Evolutionary conservation across 2,113 vertebrate genomes (phyloP), one percentile per base, ranked within the genome.

Genomic region (Petrocephalus zakoni): DNA sequence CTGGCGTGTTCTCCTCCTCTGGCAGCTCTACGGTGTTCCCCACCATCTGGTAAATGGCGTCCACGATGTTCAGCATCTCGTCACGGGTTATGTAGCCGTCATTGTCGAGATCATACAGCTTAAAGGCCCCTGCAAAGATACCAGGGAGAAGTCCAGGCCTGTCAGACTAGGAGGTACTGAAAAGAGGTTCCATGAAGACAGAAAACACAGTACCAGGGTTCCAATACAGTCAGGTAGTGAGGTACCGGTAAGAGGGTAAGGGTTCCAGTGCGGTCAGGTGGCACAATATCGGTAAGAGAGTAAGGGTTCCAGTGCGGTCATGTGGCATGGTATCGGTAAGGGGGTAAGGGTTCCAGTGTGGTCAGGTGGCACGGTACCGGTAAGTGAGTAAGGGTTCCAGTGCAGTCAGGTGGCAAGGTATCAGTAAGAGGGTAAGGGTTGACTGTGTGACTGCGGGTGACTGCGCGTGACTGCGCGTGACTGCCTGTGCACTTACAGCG

Each of bases 41-140:
- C 98, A 99, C 98, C 98, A 99, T 99, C 95, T 99, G 97, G 93
- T 99, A 99, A 91, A 99, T 99, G 0, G 98, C 98, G 0, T 99
- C 98, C 87, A 99, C 98, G 19, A 99, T 99, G 92, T 99, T 97
- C 93, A 99, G 92, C 98, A 99, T 99, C 96, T 99, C 98, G 0
- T 97, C 98, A 89, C 98, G 95, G 19, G 98, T 99, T 94, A 99
- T 99, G 94, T 98, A 99, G 84, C 98, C 98, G 0, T 99, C 98
- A 1, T 98, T 99, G 92, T 99, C 98, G 87, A 99, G 91, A 94
- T 99, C 98, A 0, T 99, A 99, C 22, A 99, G 95, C 92, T 99
- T 99, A 91, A 99, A 99, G 0, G 98, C 98, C 98, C 98, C 98
- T 99, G 94, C 2, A 3, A 68, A 85, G n/a, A 85, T 21, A 91